Base-by-base conservation (phyloP, 2,797 vertebrate genomes). In the Silurus aristotelis region DNA sequence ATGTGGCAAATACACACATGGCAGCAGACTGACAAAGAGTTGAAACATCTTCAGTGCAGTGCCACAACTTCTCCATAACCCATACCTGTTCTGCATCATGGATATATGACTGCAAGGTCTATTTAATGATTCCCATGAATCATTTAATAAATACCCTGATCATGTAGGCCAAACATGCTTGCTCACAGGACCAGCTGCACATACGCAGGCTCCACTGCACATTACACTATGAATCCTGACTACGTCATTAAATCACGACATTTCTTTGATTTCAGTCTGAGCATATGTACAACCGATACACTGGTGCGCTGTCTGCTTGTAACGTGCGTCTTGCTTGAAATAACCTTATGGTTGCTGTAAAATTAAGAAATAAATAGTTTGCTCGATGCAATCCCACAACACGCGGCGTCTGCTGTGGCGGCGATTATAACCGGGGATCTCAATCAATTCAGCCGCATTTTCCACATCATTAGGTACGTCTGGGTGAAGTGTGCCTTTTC, bases 401-500 rank as follows among this genome's bases (percentile, higher is more conserved):
- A 76, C 55, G 58, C 73, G 43, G 43, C 60, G 58, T 13, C 76
- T 43, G 43, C 20, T 43, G 76, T 14, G 14, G 76, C 56, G 4
- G 19, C 61, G 76, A 78, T 10, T 43, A 78, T 61, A 78, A 61
- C 31, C 14, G 17, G 31, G n/a, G 76, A 85, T 85, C 85, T 84
- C 66, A 76, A 89, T 86, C 85, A 63, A 83, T 86, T 79, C 63
- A 12, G 64, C 64, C 31, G 56, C 58, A 64, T 78, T 88, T 83
- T 56, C 70, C 71, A 64, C 85, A 52, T 86, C 88, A 61, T 78
- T 78, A 78, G 58, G 58, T 14, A 31, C 76, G 43, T 78, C 76
- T 78, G 58, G 12, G 20, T 7, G 19, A 60, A 61, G 22, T 48
- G 17, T 52, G 76, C 43, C 61, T 80, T 63, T 80, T 55, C 61